Percentiles rank a stretch among this genome's conserved stretches.
These are phyloP conservation scores for Gobio gobio DNA, from an alignment of 2,113 vertebrate genomes.

Conservation along the genomic window DNA sequence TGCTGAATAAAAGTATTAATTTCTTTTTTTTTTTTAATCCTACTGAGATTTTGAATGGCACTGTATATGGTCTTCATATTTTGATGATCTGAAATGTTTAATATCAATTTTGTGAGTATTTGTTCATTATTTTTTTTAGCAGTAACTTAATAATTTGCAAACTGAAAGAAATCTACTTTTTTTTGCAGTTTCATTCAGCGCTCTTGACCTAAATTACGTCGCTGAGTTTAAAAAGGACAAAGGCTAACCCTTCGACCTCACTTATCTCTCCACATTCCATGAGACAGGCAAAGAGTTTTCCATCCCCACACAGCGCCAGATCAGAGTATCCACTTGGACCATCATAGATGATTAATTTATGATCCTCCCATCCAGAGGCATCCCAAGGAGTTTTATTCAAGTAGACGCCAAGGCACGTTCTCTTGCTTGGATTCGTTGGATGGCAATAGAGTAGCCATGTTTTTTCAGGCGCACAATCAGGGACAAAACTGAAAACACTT, in stretches of 20 bases:
- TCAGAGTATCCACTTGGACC: constrained; percentile 81
- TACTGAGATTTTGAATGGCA: no score
- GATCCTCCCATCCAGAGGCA: constrained; percentile 61
- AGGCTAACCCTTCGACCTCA: not conserved
- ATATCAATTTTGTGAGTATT: no score
- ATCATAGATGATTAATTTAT: constrained; percentile 60
- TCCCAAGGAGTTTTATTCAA: constrained; percentile 67
- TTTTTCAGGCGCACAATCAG: constrained; percentile 23
- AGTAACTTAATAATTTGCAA: not conserved
- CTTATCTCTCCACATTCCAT: constrained; percentile 73
- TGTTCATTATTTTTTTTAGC: not conserved
- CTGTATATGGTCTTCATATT: no score
- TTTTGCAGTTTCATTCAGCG: not conserved
- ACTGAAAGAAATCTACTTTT: not conserved
- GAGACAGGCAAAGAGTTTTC: constrained; percentile 71
- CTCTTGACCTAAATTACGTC: not conserved
- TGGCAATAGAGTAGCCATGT: constrained; percentile 79
- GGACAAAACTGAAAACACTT: constrained; percentile 76
- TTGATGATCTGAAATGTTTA: no score
- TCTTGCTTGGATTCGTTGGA: constrained; percentile 63
- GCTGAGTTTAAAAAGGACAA: constrained; percentile 19
- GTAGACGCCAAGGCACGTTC: constrained; percentile 74
- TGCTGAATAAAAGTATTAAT: no score
- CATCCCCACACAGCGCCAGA: constrained; percentile 67
- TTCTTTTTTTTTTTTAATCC: no score